Percentiles rank a stretch among this genome's conserved stretches.
These are phyloP conservation scores for Macropis europaea DNA, from an alignment of 2,888 invertebrate species.

Conservation along the genomic window DNA sequence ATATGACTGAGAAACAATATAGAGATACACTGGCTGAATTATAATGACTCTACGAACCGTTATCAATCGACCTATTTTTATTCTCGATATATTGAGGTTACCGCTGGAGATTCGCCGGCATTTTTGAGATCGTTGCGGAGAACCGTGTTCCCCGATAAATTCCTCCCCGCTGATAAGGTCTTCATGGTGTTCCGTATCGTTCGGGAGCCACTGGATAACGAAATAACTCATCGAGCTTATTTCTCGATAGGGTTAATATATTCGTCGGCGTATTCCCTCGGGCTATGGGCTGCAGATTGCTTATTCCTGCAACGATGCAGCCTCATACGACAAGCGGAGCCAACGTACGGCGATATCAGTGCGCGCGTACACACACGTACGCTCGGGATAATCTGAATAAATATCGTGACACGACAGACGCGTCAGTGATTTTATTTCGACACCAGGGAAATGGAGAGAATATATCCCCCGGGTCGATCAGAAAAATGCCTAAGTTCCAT, in stretches of 20 bases:
- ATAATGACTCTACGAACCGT: too few species aligned
- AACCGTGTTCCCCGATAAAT: too few species aligned
- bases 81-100: too few species aligned
- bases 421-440: constrained; percentile 34
- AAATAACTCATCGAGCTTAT: constrained; percentile 67
- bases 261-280: constrained; percentile 59
- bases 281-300: constrained; percentile 65
- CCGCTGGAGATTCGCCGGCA: too few species aligned
- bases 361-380: neutral
- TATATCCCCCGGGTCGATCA: too few species aligned
- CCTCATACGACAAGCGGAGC: constrained; percentile 26
- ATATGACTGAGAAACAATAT: too few species aligned
- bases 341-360: constrained; percentile 6
- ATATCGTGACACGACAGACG: constrained; percentile 16
- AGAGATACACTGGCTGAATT: too few species aligned
- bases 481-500: too few species aligned
- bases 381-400: constrained; percentile 31
- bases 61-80: too few species aligned
- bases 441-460: constrained; percentile 6
- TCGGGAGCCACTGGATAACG: constrained; percentile 58
- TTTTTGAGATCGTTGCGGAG: too few species aligned
- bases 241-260: constrained; percentile 70
- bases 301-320: constrained; percentile 20
- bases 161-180: neutral
- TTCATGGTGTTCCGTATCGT: neutral